A percentile compares a stretch with the other conserved stretches of the same genome.
Conservation (phyloP, 1,140 invertebrate genomes). For the Sinonovacula constricta region DNA sequence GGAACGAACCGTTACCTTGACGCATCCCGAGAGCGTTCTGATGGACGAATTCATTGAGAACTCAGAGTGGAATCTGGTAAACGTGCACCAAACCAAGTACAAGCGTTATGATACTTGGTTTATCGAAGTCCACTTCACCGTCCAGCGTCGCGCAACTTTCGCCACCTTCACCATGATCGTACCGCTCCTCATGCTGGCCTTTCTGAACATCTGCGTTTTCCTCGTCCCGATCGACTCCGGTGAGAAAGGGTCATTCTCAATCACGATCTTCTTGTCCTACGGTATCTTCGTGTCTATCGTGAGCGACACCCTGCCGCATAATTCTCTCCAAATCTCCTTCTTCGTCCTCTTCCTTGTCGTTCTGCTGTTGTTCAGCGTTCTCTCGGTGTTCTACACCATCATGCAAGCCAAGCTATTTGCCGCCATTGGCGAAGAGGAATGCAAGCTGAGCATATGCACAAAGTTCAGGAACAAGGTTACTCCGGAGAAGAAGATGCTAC, state of each 20-base stretch:
- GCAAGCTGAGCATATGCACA: not conserved
- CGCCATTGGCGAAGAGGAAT: not conserved
- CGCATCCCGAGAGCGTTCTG: not conserved
- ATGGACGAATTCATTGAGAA: constrained; percentile 7
- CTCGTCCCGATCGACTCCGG: constrained; percentile 8
- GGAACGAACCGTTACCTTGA: not conserved
- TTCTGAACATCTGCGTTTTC: constrained; percentile 20
- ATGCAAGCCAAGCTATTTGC: constrained; percentile 20
- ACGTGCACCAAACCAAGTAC: not conserved
- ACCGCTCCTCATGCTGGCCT: constrained; percentile 19
- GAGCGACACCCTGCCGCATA: constrained; percentile 5
- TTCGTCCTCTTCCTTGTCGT: constrained; percentile 6
- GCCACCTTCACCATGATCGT: constrained; percentile 17
- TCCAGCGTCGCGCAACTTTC: constrained; percentile 7
- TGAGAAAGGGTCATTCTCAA: constrained; percentile 13
- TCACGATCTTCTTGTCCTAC: constrained; percentile 22
- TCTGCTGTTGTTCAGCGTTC: constrained; percentile 1
- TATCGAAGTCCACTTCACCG: not conserved
- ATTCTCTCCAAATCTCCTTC: constrained; percentile 26
- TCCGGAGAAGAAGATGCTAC: not conserved
- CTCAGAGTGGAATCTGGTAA: not conserved
- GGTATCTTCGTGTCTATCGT: constrained; percentile 8
- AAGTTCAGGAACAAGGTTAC: not conserved
- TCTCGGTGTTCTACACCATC: constrained; percentile 10
- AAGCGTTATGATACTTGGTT: not conserved